phyloP scores from a whole-genome alignment of 1,140 invertebrate genomes.

The Berghia stephanieae region DNA sequence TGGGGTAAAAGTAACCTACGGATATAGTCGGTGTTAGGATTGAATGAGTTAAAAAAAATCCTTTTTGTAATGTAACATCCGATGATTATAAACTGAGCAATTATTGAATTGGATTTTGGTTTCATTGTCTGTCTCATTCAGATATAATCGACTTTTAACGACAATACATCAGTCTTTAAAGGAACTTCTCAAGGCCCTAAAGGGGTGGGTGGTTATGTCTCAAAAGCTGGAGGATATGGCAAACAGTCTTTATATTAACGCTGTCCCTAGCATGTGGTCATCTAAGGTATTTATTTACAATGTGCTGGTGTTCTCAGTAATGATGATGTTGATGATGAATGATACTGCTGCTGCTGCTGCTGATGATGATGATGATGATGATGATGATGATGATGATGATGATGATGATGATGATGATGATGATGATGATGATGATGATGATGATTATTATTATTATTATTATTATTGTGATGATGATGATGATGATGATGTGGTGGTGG shows the following conservation, averaged over 20 bases:
- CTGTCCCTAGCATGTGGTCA: slow-evolving; percentile 65
- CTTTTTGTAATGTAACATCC: too few relatives aligned
- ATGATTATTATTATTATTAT: too few relatives aligned
- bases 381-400: slow-evolving; percentile 12
- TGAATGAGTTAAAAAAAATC: too few relatives aligned
- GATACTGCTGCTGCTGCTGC: too few relatives aligned
- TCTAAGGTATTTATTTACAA: slow-evolving; percentile 66
- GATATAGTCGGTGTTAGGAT: too few relatives aligned
- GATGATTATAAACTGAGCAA: too few relatives aligned
- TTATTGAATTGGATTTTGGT: background rate
- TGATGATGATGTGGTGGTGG: too few relatives aligned
- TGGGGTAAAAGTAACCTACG: too few relatives aligned
- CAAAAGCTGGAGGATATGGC: slow-evolving; percentile 66
- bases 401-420: background rate
- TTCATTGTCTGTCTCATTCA: slow-evolving; percentile 37
- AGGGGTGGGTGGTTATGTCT: slow-evolving; percentile 67
- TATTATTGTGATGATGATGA: too few relatives aligned
- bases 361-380: slow-evolving; percentile 19
- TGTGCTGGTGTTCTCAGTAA: background rate
- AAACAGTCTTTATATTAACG: slow-evolving; percentile 65
- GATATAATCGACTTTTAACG: slow-evolving; percentile 63
- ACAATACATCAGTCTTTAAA: slow-evolving; percentile 58
- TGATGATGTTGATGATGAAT: background rate
- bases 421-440: slow-evolving; percentile 11
- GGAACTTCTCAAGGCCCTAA: slow-evolving; percentile 66